Conservation (phyloP, 2,797 vertebrate genomes). For the Sphaeramia orbicularis region DNA sequence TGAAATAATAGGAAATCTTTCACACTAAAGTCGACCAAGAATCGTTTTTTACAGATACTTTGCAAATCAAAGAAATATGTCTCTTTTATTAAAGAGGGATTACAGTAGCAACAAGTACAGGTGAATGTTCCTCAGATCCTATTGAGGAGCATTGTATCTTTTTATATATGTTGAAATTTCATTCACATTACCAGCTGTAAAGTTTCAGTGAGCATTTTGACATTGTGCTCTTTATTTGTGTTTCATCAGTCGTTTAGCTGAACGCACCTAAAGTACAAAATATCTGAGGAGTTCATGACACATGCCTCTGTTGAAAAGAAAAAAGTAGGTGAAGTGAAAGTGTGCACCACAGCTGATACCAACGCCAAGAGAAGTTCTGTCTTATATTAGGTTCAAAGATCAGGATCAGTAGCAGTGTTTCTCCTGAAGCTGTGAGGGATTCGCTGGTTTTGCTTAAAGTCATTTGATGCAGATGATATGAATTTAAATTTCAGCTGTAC, state of each 20-base stretch:
- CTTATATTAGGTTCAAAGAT: slow-evolving; percentile 24
- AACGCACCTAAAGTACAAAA: slow-evolving; percentile 42
- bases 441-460: slow-evolving; percentile 24
- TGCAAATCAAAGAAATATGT: slow-evolving; percentile 80
- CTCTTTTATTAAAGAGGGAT: slow-evolving; percentile 84
- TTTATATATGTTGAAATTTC: slow-evolving; percentile 65
- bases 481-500: slow-evolving; percentile 1
- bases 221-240: slow-evolving; percentile 36
- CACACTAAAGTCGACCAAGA: slow-evolving; percentile 63
- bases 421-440: slow-evolving; percentile 9
- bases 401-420: slow-evolving; percentile 15
- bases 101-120: slow-evolving; percentile 77
- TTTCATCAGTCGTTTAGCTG: slow-evolving; percentile 35
- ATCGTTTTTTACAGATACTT: slow-evolving; percentile 80
- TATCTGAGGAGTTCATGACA: slow-evolving; percentile 37
- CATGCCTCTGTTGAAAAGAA: slow-evolving; percentile 30
- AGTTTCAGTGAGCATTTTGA: slow-evolving; percentile 57
- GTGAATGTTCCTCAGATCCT: slow-evolving; percentile 70
- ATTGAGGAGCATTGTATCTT: slow-evolving; percentile 66
- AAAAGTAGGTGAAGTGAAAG: slow-evolving; percentile 18
- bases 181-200: slow-evolving; percentile 66
- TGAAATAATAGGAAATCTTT: slow-evolving; percentile 61
- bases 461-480: slow-evolving; percentile 6
- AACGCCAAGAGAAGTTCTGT: slow-evolving; percentile 5
- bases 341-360: no score